Evolutionary conservation across 2,113 vertebrate species (phyloP).

Genomic region (Malurus melanocephalus): DNA sequence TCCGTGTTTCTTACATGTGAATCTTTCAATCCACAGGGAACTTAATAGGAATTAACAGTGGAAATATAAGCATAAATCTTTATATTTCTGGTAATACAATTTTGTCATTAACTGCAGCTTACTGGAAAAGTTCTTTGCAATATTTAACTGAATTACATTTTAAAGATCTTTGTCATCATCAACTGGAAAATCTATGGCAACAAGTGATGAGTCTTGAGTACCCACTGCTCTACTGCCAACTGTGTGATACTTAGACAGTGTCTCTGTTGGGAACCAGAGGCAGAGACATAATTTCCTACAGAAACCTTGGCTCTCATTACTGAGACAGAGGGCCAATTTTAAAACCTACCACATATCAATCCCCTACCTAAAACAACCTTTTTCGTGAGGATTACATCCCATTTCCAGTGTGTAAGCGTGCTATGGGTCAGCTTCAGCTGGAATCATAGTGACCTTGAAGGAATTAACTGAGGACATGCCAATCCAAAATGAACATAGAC

Average conservation of each 20-base stretch:
- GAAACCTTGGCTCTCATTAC: not conserved
- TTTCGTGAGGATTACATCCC: not conserved
- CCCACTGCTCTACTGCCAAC: not conserved
- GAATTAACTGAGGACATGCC: not conserved
- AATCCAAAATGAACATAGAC: not conserved
- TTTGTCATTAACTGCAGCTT: not conserved
- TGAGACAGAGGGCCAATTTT: not conserved
- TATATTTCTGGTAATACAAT: not conserved
- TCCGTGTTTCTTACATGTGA: not conserved
- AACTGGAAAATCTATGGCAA: constrained; percentile 33
- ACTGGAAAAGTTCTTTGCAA: constrained; percentile 36
- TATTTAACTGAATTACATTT: constrained; percentile 50
- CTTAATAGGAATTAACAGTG: not conserved
- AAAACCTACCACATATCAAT: not conserved
- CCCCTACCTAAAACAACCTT: not conserved
- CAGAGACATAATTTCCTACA: not conserved
- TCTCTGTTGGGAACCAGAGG: not conserved
- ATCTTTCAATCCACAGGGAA: not conserved
- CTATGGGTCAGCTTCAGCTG: not conserved
- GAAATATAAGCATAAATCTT: not conserved
- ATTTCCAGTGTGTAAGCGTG: not conserved
- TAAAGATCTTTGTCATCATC: constrained; percentile 17
- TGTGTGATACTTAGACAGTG: not conserved
- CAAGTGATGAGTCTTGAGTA: not conserved
- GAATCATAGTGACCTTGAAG: not conserved